Percentiles rank a stretch among this genome's conserved stretches.
Conservation (phyloP, 1,140 invertebrate species). For the Dinothrombium tinctorium region DNA sequence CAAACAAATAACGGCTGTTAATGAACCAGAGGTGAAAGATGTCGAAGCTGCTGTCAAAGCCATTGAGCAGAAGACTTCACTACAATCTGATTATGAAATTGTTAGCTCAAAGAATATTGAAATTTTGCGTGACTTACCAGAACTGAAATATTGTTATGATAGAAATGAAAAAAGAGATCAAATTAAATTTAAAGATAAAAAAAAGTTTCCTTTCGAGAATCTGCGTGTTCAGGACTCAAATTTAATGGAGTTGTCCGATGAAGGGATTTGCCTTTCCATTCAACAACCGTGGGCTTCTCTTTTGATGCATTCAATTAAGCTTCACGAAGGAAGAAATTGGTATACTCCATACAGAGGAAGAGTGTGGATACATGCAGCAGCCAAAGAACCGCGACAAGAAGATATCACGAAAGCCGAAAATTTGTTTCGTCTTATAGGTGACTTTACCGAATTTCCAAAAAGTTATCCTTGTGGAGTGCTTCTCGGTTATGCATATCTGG, state of each 20-base stretch:
- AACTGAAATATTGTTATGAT: constrained; percentile 2
- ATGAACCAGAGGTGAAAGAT: constrained; percentile 22
- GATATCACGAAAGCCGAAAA: constrained; percentile 45
- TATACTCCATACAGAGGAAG: constrained; percentile 68
- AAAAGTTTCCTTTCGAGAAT: neutral
- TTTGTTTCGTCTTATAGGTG: constrained; percentile 28
- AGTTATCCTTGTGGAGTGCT: constrained; percentile 65
- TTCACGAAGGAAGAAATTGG: constrained; percentile 82
- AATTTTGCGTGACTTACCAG: constrained; percentile 6
- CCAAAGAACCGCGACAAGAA: constrained; percentile 39
- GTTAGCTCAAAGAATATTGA: constrained; percentile 6
- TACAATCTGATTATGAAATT: constrained; percentile 6
- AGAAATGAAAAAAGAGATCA: too few species aligned
- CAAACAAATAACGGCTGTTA: constrained; percentile 17
- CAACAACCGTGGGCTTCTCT: constrained; percentile 89
- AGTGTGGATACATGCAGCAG: constrained; percentile 76
- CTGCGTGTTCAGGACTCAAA: constrained; percentile 50
- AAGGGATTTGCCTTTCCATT: constrained; percentile 70
- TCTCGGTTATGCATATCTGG: constrained; percentile 60
- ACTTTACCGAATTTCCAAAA: constrained; percentile 39
- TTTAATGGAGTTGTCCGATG: constrained; percentile 62
- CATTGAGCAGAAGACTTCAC: constrained; percentile 9
- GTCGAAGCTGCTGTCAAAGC: constrained; percentile 17
- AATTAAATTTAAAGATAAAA: constrained; percentile 3
- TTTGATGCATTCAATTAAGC: constrained; percentile 68